phyloP scores from a whole-genome alignment of 2,888 invertebrate genomes.

The Pyrgus malvae region DNA sequence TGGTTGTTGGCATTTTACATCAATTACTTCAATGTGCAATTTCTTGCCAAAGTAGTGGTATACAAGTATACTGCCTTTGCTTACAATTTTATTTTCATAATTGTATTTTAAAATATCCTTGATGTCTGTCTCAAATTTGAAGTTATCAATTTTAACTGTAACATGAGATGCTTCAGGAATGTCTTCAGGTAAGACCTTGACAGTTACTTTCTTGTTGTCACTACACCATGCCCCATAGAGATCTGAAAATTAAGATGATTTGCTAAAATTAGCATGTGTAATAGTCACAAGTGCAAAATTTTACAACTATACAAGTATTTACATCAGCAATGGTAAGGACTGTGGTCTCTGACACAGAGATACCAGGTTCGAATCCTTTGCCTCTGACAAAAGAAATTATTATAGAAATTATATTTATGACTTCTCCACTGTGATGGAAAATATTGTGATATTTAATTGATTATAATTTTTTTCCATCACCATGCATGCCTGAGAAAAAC shows the following conservation, averaged over 20 bases:
- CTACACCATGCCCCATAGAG: slow-evolving; percentile 60
- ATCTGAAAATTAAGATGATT: slow-evolving; percentile 42
- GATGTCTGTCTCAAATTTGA: slow-evolving; percentile 60
- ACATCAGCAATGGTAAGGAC: no score
- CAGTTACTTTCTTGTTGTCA: slow-evolving; percentile 60
- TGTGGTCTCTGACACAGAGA: no score
- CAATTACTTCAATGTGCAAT: slow-evolving; percentile 60
- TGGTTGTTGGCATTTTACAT: slow-evolving; percentile 51
- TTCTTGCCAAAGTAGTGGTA: slow-evolving; percentile 80
- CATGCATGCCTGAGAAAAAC: no score
- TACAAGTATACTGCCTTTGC: slow-evolving; percentile 54
- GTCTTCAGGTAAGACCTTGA: slow-evolving; percentile 54
- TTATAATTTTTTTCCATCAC: no score
- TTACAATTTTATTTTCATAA: slow-evolving; percentile 58
- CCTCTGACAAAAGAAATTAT: no score
- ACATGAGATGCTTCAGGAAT: slow-evolving; percentile 50
- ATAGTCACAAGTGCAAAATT: no score
- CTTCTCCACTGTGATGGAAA: no score
- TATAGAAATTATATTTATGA: no score
- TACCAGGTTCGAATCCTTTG: no score
- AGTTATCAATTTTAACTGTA: slow-evolving; percentile 56
- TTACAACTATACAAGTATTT: no score
- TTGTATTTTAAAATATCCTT: slow-evolving; percentile 65
- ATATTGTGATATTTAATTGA: no score
- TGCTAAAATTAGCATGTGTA: background rate